These are phyloP conservation scores for Pangasius mekongensis DNA, from an alignment of 2,797 vertebrate genomes.

Conservation along the genomic window DNA sequence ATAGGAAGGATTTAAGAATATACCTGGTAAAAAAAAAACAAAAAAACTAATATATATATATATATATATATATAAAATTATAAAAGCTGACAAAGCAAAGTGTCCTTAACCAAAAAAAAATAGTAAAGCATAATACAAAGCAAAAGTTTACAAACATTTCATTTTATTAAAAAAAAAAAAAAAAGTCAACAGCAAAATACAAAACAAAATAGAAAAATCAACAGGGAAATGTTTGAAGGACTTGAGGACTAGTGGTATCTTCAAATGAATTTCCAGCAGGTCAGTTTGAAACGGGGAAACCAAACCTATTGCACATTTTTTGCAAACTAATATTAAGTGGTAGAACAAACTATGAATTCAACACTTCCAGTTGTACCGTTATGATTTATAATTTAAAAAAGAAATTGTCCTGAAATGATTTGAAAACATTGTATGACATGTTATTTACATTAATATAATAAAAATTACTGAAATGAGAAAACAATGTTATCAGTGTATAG, in stretches of 20 bases:
- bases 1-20: neutral
- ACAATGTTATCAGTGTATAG: neutral
- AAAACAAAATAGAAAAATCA: constrained; percentile 21
- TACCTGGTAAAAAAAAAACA: neutral
- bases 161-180: constrained; percentile 25
- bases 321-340: constrained; percentile 17
- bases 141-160: constrained; percentile 3
- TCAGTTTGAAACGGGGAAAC: neutral
- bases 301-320: constrained; percentile 42
- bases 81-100: neutral
- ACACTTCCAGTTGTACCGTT: neutral
- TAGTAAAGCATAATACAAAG: neutral
- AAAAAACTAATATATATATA: too few relatives aligned
- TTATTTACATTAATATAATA: constrained; percentile 14
- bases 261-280: neutral
- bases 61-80: neutral
- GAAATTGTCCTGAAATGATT: constrained; percentile 31
- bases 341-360: constrained; percentile 8
- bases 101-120: neutral
- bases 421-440: constrained; percentile 32
- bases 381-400: neutral
- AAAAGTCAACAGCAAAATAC: constrained; percentile 8
- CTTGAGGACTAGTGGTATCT: neutral
- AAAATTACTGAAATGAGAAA: constrained; percentile 6
- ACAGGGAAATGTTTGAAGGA: neutral